phyloP scores from a whole-genome alignment of 2,797 vertebrate genomes.

The Leptatherina wallacei region DNA sequence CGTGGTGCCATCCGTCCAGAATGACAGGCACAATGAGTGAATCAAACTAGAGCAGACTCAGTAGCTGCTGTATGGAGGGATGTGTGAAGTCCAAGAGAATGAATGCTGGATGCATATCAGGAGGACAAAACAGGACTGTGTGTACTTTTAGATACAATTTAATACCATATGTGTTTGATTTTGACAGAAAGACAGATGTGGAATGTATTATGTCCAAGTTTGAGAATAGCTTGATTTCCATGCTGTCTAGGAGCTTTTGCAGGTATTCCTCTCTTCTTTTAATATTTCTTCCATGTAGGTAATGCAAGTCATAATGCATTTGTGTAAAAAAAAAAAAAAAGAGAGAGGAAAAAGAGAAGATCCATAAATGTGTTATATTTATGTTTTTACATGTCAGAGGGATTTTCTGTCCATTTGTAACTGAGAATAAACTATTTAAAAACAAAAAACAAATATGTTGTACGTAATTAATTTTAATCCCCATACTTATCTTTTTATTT shows the following conservation, averaged over 20 bases:
- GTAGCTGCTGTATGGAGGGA: conserved; percentile 45
- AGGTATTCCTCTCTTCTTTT: too few species aligned
- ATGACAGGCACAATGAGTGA: conserved; percentile 57
- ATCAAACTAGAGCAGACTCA: conserved; percentile 48
- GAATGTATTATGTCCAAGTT: neutral
- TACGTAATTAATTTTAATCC: neutral
- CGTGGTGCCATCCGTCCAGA: conserved; percentile 60
- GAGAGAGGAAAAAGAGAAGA: too few species aligned
- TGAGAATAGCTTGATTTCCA: neutral
- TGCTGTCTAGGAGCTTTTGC: neutral
- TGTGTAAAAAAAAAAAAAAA: too few species aligned
- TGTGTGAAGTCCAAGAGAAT: neutral
- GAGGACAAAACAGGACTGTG: neutral
- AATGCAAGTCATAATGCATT: too few species aligned
- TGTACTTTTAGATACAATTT: neutral
- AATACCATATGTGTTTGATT: too few species aligned
- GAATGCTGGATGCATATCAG: conserved; percentile 20
- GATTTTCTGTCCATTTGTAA: too few species aligned
- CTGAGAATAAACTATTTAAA: too few species aligned
- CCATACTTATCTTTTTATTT: neutral
- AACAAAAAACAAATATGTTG: too few species aligned
- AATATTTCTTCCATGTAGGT: too few species aligned
- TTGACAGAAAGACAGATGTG: too few species aligned
- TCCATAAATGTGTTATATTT: too few species aligned
- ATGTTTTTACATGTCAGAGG: too few species aligned